These are phyloP conservation scores for Ormyrus nitidulus DNA, from an alignment of 2,888 invertebrate genomes.

Conservation along the genomic window DNA sequence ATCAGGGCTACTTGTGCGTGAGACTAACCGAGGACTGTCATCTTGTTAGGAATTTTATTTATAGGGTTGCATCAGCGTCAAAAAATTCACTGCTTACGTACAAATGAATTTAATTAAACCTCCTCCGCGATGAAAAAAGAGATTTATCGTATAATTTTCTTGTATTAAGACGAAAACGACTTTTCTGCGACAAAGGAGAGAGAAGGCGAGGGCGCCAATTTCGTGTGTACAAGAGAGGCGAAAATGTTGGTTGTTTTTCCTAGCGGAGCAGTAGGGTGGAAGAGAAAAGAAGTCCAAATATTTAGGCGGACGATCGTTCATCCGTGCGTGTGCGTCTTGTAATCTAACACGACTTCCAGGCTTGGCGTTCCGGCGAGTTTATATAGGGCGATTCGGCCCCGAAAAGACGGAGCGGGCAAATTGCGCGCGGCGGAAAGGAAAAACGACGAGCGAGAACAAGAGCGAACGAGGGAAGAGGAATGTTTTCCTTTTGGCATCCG, in stretches of 20 bases:
- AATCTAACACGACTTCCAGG: constrained; percentile 47
- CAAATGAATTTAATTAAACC: no score
- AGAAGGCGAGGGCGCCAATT: no score
- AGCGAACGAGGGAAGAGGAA: constrained; percentile 15
- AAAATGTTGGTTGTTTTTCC: constrained; percentile 26
- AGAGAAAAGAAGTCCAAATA: constrained; percentile 46
- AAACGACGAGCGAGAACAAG: neutral
- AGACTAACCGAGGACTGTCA: no score
- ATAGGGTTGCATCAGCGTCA: no score
- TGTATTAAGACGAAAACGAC: no score
- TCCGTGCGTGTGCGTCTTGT: constrained; percentile 13
- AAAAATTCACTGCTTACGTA: no score
- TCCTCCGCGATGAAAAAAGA: no score
- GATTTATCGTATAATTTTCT: no score
- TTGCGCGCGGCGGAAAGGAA: constrained; percentile 12
- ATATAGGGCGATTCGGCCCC: constrained; percentile 39
- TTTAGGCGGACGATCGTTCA: constrained; percentile 39
- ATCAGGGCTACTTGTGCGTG: no score
- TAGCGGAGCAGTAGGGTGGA: neutral
- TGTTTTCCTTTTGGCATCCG: constrained; percentile 41
- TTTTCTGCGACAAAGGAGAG: no score
- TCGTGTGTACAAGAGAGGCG: neutral
- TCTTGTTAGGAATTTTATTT: no score
- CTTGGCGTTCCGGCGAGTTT: constrained; percentile 35
- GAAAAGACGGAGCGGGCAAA: constrained; percentile 6